Evolutionary conservation across 2,797 vertebrate species (phyloP), one percentile per base, ranked within the genome.

Genomic region (Falco columbarius): DNA sequence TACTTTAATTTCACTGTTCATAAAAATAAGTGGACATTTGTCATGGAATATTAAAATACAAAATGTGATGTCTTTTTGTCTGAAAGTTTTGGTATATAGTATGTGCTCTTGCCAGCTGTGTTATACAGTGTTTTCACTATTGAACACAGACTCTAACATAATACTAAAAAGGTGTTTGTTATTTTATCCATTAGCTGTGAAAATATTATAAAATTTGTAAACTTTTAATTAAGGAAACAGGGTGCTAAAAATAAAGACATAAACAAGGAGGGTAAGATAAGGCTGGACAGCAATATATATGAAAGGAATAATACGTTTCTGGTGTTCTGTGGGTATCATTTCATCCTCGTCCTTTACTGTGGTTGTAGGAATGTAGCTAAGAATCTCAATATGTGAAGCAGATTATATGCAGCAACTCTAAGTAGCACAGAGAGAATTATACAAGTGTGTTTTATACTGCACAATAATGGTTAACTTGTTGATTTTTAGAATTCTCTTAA

Each of bases 11-110:
- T 97, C 51, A 72, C 87, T 97, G 90, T 96, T 96, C 74, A 7
- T 63, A 49, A 92, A 92, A 97, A 98, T 97, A 97, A 98, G 95
- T 81, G 92, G 88, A 79, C 18, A 21, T 92, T 97, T 97, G 96
- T 97, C 90, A 56, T 70, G 93, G 93, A 98, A 96, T 97, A 95
- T 94, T 98, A 96, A 97, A 95, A 95, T 63, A 86, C 13, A 88
- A 89, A 92, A 91, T 93, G 80, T 93, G 77, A 86, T 96, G 92
- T 92, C 97, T 97, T 89, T 97, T 97, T 97, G 86, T 97, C 96
- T 95, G 91, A 68, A 96, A 70, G 61, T 86, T 94, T 91, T 91
- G 71, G 74, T 92, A 62, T 94, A 22, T 4, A 93, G 95, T 95
- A 93, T 87, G 83, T 87, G 90, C 70, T 95, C 81, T 94, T 97